These are phyloP conservation scores for Troides oblongomaculatus DNA, from an alignment of 2,888 invertebrate genomes.

Conservation along the genomic window DNA sequence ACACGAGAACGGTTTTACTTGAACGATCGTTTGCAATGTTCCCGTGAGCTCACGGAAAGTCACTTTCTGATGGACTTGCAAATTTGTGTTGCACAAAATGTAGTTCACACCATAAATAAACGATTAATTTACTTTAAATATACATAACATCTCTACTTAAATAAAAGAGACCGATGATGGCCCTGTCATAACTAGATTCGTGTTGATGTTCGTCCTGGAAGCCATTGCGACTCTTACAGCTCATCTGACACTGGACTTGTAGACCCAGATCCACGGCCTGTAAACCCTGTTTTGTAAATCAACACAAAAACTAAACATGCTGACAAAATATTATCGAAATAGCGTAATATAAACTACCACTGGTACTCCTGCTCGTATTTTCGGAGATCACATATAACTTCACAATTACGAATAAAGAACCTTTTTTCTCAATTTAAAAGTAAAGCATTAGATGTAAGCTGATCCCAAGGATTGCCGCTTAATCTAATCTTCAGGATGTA, in stretches of 20 bases:
- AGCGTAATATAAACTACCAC: background rate
- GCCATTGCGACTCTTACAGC: too few relatives aligned
- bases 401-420: too few relatives aligned
- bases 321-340: background rate
- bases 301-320: background rate
- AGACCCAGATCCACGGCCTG: too few relatives aligned
- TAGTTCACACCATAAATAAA: background rate
- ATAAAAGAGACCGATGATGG: background rate
- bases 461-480: too few relatives aligned
- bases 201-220: too few relatives aligned
- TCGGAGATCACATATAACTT: background rate
- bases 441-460: too few relatives aligned
- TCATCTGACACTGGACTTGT: too few relatives aligned
- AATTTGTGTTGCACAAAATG: slow-evolving; percentile 1
- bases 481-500: background rate
- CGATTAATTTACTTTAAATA: background rate
- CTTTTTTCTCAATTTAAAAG: too few relatives aligned
- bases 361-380: background rate
- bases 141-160: background rate
- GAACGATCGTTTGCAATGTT: slow-evolving; percentile 59
- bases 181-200: background rate
- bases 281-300: background rate
- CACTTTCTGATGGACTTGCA: slow-evolving; percentile 37
- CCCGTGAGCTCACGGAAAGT: slow-evolving; percentile 42
- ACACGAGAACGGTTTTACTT: slow-evolving; percentile 75